A percentile compares a stretch with the other conserved stretches of the same genome.
These are phyloP conservation scores for Lithobates sylvaticus DNA, from an alignment of 2,797 vertebrate genomes.

Conservation along the genomic window DNA sequence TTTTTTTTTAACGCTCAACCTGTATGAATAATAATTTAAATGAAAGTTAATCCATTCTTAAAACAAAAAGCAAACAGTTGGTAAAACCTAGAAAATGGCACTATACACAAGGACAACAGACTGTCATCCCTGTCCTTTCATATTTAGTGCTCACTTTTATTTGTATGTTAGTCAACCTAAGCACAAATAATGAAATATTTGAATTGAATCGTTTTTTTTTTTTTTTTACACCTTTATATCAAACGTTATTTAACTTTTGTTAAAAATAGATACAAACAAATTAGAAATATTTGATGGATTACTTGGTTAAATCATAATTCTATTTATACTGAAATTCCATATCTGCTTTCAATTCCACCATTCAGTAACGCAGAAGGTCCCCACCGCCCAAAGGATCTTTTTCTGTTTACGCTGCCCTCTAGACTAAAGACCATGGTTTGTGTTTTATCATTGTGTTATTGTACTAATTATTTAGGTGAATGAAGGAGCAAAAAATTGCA, in stretches of 20 bases:
- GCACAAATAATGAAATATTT: conserved; percentile 22
- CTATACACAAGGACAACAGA: background rate
- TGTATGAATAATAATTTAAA: background rate
- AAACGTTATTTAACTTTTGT: background rate
- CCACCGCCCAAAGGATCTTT: background rate
- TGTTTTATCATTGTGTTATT: no score
- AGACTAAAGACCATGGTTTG: background rate
- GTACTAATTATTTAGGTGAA: background rate
- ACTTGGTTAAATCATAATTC: no score
- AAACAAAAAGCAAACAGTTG: background rate
- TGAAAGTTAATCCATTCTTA: background rate
- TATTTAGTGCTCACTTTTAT: background rate
- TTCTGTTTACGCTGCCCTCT: background rate
- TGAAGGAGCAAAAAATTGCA: background rate
- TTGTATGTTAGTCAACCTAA: conserved; percentile 20
- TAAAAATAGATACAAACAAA: background rate
- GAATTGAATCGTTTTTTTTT: background rate
- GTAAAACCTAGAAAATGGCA: background rate
- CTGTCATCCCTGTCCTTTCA: background rate
- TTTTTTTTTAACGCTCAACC: background rate
- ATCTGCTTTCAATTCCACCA: background rate
- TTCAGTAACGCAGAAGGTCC: background rate
- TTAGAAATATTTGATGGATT: no score
- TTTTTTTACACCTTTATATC: background rate
- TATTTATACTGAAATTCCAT: background rate